Base-by-base conservation (phyloP, 1,140 invertebrate species). In the Neodiprion lecontei region DNA sequence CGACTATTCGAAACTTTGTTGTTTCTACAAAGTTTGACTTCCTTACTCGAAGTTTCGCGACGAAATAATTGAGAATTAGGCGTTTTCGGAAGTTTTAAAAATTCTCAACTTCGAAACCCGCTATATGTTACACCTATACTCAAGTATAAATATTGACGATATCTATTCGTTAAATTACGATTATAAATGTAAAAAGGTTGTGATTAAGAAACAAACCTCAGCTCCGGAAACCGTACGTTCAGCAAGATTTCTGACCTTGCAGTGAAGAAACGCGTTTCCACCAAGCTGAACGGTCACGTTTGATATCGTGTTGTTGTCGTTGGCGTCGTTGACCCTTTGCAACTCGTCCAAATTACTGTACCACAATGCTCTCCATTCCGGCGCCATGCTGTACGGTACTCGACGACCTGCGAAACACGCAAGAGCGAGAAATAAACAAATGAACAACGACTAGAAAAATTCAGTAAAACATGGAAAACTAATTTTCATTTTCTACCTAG, bases 201-300 rank as follows among this genome's bases (percentile, higher is more conserved):
- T 1, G 17, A 21, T 21, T 3, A 40, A 40, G 28, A 40, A 40
- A 71, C 78, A 83, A 79, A 89, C 88, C 87, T 89, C 88, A 50
- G 87, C 83, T 79, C 88, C 85, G 78, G 89, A 90, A 82, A 93
- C 91, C 80, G 91, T 91, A 84, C 91, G 86, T 82, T 93, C 92
- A 9, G 91, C 91, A 67, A 92, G 88, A 85, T 92, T 92, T 74
- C 92, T 89, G 75, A 94, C 92, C 83, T 91, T 90, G 86, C 95
- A 96, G 86, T 95, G 93, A n/a, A 96, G 90, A 85, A 95, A 96
- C 28, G 95, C 95, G 1, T 94, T 95, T 70, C 93, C 94, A 17
- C 95, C 95, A 21, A 96, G 88, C 82, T 96, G 95, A 10, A 95
- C 94, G 5, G 95, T 96, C 70, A 95, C 91, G 83, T 96, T 96